Evolutionary conservation across 2,113 vertebrate genomes (phyloP).

Genomic region (Colistium nudipinnis): DNA sequence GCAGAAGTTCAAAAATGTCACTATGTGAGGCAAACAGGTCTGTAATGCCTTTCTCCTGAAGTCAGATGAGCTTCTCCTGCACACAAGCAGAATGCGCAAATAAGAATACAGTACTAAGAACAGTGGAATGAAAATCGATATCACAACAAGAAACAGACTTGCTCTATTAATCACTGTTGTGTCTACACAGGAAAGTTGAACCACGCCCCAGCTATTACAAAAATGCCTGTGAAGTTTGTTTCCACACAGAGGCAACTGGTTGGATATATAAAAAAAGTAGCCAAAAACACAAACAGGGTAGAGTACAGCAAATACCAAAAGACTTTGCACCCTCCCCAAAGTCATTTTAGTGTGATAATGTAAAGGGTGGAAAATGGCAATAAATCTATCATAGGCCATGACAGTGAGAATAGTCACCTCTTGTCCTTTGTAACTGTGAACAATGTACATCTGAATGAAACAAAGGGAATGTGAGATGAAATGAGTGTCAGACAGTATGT

Average conservation of each 20-base stretch:
- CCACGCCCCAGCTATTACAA: constrained; percentile 31
- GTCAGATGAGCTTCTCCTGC: constrained; percentile 16
- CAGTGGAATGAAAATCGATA: not conserved
- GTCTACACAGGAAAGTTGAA: constrained; percentile 36
- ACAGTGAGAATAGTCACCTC: constrained; percentile 9
- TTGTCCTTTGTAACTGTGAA: constrained; percentile 7
- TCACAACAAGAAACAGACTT: fast-evolving
- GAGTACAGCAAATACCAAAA: not conserved
- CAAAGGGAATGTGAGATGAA: constrained; percentile 16
- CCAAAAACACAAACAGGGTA: not conserved
- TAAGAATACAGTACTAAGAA: constrained; percentile 32
- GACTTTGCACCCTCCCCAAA: fast-evolving
- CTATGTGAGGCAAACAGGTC: constrained; percentile 40
- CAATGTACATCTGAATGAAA: constrained; percentile 29
- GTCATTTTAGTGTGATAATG: constrained; percentile 43
- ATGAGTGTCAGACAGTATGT: constrained; percentile 42
- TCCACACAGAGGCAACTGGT: constrained; percentile 12
- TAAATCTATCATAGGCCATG: constrained; percentile 47
- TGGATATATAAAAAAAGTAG: not conserved
- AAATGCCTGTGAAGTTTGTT: constrained; percentile 12
- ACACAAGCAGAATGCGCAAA: constrained; percentile 5
- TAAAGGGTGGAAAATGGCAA: constrained; percentile 46
- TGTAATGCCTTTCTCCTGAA: constrained; percentile 35
- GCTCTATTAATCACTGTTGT: not conserved
- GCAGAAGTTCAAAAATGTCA: constrained; percentile 26